A percentile compares a stretch with the other conserved stretches of the same genome.
Evolutionary conservation across 2,113 vertebrate species (phyloP).

Genomic region (Gobiocypris rarus): DNA sequence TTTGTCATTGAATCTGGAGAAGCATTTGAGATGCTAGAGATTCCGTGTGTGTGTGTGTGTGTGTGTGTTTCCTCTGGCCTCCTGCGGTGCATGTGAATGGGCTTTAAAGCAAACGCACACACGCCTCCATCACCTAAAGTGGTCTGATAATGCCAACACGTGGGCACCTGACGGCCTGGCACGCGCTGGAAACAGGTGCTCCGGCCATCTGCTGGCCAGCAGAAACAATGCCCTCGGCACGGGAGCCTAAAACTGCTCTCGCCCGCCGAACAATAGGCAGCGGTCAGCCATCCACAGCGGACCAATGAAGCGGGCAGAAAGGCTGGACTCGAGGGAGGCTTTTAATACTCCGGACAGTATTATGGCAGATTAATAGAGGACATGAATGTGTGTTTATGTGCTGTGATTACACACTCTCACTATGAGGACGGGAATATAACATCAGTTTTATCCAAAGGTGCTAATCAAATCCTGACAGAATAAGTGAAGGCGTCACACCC

Average conservation of each 20-base stretch:
- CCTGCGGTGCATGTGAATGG: slow-evolving; percentile 47
- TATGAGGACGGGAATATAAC: slow-evolving; percentile 37
- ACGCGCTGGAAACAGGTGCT: slow-evolving; percentile 51
- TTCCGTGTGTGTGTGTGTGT: background rate
- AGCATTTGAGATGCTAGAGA: too few relatives aligned
- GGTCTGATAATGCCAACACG: slow-evolving; percentile 38
- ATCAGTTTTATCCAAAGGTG: slow-evolving; percentile 11
- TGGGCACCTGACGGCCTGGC: slow-evolving; percentile 54
- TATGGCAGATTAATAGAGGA: slow-evolving; percentile 48
- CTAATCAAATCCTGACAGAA: slow-evolving; percentile 38
- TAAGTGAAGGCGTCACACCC: background rate
- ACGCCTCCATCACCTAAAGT: slow-evolving; percentile 43
- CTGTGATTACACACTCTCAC: slow-evolving; percentile 26
- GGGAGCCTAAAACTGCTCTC: slow-evolving; percentile 36
- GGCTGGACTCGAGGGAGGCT: background rate
- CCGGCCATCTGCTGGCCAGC: slow-evolving; percentile 52
- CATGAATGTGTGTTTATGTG: slow-evolving; percentile 23
- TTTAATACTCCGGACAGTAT: slow-evolving; percentile 40
- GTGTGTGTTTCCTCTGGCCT: slow-evolving; percentile 4
- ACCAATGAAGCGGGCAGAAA: too few relatives aligned
- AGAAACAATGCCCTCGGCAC: slow-evolving; percentile 49
- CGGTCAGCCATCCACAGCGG: slow-evolving; percentile 1
- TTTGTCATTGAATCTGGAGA: background rate
- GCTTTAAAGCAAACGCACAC: slow-evolving; percentile 16
- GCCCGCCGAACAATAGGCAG: slow-evolving; percentile 46